Evolutionary conservation across 30 jellyfish, hydroid and myxozoan genomes (phyloP).

Genomic region (Morbakka virulenta): DNA sequence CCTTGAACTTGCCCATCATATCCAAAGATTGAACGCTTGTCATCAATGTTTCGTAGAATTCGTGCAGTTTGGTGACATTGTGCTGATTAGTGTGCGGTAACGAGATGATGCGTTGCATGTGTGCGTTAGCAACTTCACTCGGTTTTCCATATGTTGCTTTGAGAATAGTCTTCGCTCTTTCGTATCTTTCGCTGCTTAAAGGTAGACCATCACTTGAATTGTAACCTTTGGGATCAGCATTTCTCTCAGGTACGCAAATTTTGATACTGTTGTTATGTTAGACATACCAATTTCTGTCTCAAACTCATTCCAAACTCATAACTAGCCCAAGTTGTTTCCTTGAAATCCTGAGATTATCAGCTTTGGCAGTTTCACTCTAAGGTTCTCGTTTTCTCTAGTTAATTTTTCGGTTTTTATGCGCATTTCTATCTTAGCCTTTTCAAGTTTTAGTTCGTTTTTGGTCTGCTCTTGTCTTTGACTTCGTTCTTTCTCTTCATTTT

Average conservation of each 20-base stretch:
- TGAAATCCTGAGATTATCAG: constrained; percentile 42
- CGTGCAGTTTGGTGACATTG: constrained; percentile 23
- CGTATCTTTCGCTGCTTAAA: constrained; percentile 62
- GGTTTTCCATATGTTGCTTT: constrained; percentile 4
- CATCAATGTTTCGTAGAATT: constrained; percentile 32
- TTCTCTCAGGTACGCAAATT: constrained; percentile 18
- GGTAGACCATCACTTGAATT: constrained; percentile 62
- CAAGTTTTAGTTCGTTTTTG: constrained; percentile 8
- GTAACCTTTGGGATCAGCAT: constrained; percentile 14
- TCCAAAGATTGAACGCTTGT: constrained; percentile 45
- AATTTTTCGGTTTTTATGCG: background rate
- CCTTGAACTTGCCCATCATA: constrained; percentile 7
- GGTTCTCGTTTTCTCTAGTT: background rate
- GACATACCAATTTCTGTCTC: constrained; percentile 18
- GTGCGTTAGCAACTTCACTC: constrained; percentile 11
- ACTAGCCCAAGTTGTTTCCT: constrained; percentile 52
- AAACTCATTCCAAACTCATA: constrained; percentile 28
- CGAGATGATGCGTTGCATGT: constrained; percentile 30
- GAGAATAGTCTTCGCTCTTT: constrained; percentile 63
- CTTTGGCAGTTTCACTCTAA: constrained; percentile 68
- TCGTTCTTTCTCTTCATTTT: background rate
- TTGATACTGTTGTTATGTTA: constrained; percentile 4
- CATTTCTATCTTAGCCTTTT: background rate
- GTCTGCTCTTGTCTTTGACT: background rate
- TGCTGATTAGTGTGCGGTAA: constrained; percentile 30